phyloP scores from a whole-genome alignment of 2,797 vertebrate species.

The Psittacula derbiana region DNA sequence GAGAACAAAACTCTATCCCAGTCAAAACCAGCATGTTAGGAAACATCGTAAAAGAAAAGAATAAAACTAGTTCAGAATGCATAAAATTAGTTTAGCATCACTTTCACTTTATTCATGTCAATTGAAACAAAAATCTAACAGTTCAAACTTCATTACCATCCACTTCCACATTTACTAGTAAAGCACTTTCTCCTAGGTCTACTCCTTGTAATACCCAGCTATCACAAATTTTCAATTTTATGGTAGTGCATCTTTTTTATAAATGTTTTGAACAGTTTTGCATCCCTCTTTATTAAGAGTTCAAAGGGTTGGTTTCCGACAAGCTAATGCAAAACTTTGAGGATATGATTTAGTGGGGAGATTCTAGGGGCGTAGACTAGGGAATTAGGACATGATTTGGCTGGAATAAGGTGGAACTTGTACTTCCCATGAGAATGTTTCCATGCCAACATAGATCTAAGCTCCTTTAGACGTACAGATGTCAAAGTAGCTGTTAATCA shows the following conservation, averaged over 20 bases:
- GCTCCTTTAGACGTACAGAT: not conserved
- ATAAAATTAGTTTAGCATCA: not conserved
- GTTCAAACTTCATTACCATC: not conserved
- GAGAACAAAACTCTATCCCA: not conserved
- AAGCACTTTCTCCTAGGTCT: not conserved
- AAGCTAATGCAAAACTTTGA: not conserved
- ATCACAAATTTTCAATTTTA: not conserved
- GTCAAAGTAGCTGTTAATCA: not conserved
- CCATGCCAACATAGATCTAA: not conserved
- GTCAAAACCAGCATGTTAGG: not conserved
- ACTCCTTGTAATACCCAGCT: not conserved
- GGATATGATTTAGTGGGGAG: not conserved
- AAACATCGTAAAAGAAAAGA: not conserved
- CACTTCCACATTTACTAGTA: not conserved
- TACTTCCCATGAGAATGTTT: not conserved
- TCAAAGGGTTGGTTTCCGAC: not conserved
- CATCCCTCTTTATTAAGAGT: not conserved
- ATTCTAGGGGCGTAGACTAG: not conserved
- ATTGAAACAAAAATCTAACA: not conserved
- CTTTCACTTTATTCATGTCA: not conserved
- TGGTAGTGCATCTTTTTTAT: not conserved
- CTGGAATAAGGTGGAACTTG: fast-evolving
- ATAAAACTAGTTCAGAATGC: not conserved
- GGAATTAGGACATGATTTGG: not conserved
- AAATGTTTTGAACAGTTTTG: not conserved